Percentiles rank a stretch among this genome's conserved stretches.
phyloP scores from a whole-genome alignment of 2,113 vertebrate genomes.

The Ailurus styani region DNA sequence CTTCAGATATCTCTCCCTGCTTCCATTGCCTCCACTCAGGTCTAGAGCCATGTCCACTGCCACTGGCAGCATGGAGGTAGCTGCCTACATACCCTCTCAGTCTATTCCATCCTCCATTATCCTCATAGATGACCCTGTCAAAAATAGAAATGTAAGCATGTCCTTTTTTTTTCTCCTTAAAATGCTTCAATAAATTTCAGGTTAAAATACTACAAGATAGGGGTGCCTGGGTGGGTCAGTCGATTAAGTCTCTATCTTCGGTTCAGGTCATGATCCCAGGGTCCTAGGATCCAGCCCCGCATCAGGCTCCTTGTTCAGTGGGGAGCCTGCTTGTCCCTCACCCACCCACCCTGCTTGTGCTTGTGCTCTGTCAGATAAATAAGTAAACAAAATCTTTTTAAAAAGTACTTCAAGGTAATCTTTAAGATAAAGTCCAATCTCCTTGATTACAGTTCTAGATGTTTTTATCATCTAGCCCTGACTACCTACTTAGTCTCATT shows the following conservation, averaged over 20 bases:
- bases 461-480: neutral
- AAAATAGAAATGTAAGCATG: neutral
- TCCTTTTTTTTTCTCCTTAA: neutral
- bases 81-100: neutral
- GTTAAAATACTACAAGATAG: neutral
- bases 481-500: neutral
- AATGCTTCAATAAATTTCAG: neutral
- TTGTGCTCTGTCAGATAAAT: too few species aligned
- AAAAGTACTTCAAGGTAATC: neutral
- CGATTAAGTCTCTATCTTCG: accelerated
- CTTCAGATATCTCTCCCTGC: neutral
- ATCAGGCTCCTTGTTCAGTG: too few species aligned
- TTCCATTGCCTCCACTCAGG: neutral
- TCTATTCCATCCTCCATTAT: neutral
- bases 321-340: too few species aligned
- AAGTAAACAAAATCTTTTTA: too few species aligned
- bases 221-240: neutral
- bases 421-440: neutral
- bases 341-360: too few species aligned
- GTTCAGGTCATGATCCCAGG: neutral
- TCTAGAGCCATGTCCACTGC: neutral
- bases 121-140: neutral
- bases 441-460: neutral
- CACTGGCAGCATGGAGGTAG: neutral
- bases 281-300: neutral